These are phyloP conservation scores for Megaceryle alcyon DNA, from an alignment of 2,797 vertebrate genomes.

Conservation along the genomic window DNA sequence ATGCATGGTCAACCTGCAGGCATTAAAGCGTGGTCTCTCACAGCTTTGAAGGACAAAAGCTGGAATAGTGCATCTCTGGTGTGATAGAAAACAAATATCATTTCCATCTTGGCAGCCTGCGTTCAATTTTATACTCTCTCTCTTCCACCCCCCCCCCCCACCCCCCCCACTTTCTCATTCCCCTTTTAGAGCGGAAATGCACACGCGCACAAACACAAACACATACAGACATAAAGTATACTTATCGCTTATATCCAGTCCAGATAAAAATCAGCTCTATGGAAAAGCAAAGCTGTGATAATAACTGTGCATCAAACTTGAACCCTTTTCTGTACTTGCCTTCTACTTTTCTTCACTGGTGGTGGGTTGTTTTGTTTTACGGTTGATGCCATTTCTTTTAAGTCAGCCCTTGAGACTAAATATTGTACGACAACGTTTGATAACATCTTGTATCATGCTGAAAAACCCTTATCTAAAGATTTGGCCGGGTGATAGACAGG, in stretches of 20 bases:
- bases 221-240: constrained; percentile 1
- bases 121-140: constrained; percentile 73
- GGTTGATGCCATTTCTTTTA: constrained; percentile 85
- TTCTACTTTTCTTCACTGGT: constrained; percentile 51
- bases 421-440: constrained; percentile 83
- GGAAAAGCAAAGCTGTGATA: constrained; percentile 53
- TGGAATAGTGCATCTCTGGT: constrained; percentile 63
- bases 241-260: constrained; percentile 73
- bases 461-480: constrained; percentile 87
- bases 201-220: neutral
- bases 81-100: constrained; percentile 77
- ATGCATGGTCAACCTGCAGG: constrained; percentile 85
- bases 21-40: constrained; percentile 74
- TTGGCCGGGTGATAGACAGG: constrained; percentile 78
- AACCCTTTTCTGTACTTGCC: constrained; percentile 1
- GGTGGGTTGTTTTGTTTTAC: constrained; percentile 73
- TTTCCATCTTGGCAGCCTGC: constrained; percentile 75
- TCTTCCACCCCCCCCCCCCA: neutral
- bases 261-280: constrained; percentile 70
- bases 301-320: constrained; percentile 52
- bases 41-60: constrained; percentile 80
- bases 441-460: constrained; percentile 86
- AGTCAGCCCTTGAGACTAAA: constrained; percentile 84
- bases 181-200: constrained; percentile 25
- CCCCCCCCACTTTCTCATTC: neutral